phyloP scores from a whole-genome alignment of 2,113 vertebrate species.

The Scytalopus superciliaris region DNA sequence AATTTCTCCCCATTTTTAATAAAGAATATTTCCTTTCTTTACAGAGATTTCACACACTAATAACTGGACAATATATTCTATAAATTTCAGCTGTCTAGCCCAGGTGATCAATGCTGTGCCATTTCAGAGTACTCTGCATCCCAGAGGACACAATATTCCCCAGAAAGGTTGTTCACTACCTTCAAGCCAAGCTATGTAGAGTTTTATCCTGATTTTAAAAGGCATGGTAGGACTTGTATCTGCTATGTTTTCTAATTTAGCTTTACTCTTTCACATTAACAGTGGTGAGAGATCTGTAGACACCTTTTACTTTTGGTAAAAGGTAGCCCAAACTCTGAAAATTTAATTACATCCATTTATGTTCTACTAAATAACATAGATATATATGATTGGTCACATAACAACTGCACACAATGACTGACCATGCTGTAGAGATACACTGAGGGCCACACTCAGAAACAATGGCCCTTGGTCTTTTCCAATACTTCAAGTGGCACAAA shows the following conservation, averaged over 20 bases:
- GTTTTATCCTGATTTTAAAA: background rate
- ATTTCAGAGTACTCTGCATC: background rate
- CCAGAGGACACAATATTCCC: background rate
- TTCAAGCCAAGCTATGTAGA: background rate
- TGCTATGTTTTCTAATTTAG: background rate
- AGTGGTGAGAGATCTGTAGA: background rate
- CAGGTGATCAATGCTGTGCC: background rate
- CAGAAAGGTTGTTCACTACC: background rate
- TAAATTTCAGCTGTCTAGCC: background rate
- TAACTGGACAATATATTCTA: background rate
- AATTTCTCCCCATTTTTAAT: background rate
- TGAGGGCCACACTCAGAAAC: background rate
- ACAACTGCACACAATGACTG: background rate
- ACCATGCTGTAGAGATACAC: background rate
- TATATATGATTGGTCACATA: background rate
- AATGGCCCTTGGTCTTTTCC: background rate
- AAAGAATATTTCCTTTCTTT: background rate
- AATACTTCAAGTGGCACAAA: background rate
- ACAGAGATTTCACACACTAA: background rate
- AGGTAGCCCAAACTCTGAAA: background rate
- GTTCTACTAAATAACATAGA: background rate
- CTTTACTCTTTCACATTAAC: background rate
- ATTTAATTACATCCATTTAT: background rate
- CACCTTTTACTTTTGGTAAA: background rate
- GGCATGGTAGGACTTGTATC: background rate